phyloP scores from a whole-genome alignment of 2,888 invertebrate genomes.

The Eristalis arbustorum region DNA sequence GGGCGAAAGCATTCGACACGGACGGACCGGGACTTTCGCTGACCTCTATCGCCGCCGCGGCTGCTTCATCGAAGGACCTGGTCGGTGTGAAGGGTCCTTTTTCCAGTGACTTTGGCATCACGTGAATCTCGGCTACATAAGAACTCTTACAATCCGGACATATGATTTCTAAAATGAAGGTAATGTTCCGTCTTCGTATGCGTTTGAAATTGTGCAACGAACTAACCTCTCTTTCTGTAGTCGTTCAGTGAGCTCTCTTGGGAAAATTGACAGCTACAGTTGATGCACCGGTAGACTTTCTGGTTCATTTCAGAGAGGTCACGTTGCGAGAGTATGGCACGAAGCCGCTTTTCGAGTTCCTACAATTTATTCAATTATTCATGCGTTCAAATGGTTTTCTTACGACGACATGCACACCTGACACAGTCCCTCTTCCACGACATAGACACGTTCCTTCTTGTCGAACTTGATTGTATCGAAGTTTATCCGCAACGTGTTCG shows the following conservation, averaged over 20 bases:
- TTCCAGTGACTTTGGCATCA: slow-evolving; percentile 73
- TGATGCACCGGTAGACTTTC: slow-evolving; percentile 83
- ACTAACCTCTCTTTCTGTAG: slow-evolving; percentile 73
- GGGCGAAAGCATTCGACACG: background rate
- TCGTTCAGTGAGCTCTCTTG: slow-evolving; percentile 78
- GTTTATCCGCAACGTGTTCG: slow-evolving; percentile 82
- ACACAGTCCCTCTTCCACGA: slow-evolving; percentile 82
- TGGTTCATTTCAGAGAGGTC: slow-evolving; percentile 81
- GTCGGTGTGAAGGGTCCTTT: slow-evolving; percentile 58
- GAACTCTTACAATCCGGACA: slow-evolving; percentile 84
- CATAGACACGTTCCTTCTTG: slow-evolving; percentile 83
- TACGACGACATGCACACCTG: slow-evolving; percentile 78
- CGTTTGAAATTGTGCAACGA: background rate
- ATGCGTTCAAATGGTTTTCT: background rate
- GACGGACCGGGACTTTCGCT: background rate
- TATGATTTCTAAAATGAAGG: slow-evolving; percentile 73
- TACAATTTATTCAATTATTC: slow-evolving; percentile 63
- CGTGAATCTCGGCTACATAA: slow-evolving; percentile 81
- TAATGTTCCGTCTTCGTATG: too few relatives aligned
- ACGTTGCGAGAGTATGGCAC: slow-evolving; percentile 80
- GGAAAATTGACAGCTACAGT: slow-evolving; percentile 84
- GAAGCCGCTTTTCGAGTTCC: slow-evolving; percentile 81
- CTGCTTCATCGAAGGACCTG: background rate
- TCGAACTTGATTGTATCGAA: slow-evolving; percentile 84
- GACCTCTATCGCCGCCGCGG: slow-evolving; percentile 2